Evolutionary conservation across 2,797 vertebrate genomes (phyloP), one percentile per base, ranked within the genome.

Genomic region (Naso thynnoides): DNA sequence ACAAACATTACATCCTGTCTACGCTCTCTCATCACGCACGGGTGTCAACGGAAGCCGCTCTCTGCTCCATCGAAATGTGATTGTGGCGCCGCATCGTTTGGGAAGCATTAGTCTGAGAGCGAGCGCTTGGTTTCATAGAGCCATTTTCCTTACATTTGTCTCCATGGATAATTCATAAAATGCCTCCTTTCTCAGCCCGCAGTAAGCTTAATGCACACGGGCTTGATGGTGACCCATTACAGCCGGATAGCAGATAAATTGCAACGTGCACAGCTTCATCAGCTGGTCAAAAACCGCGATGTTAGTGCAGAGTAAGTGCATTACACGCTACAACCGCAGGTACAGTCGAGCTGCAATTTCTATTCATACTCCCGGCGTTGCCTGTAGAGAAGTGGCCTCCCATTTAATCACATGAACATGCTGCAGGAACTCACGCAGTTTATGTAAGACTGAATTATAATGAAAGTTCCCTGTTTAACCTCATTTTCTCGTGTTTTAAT

Each of bases 141-240:
- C 18, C 61, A 31, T 61, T 78, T 52, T 42, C 33, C 61, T 26
- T 61, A 66, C 72, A 41, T 81, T 80, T 59, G 62, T 81, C 63
- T 81, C 19, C 23, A 45, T 68, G 44, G 79, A 68, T 76, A 76
- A 81, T 76, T 74, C 57, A 70, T 73, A 65, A 71, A 69, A 53
- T 15, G 56, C 53, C 42, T 13, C 23, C 26, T 56, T 55, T 71
- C 48, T 59, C 44, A 58, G 27, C 62, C 44, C 70, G 71, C 41
- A 1, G 5, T 23, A 0, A 7, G 53, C 65, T 68, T 76, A 80
- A 67, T 75, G 64, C 65, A 57, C 26, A 14, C 2, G 1, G 42
- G 49, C 38, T 55, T 29, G 47, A 65, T 71, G 57, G 52, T 3
- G 16, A 57, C 47, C 67, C 52, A 78, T 84, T 76, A 79, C 8